These are phyloP conservation scores for Etheostoma perlongum DNA, from an alignment of 2,797 vertebrate species.

Conservation along the genomic window DNA sequence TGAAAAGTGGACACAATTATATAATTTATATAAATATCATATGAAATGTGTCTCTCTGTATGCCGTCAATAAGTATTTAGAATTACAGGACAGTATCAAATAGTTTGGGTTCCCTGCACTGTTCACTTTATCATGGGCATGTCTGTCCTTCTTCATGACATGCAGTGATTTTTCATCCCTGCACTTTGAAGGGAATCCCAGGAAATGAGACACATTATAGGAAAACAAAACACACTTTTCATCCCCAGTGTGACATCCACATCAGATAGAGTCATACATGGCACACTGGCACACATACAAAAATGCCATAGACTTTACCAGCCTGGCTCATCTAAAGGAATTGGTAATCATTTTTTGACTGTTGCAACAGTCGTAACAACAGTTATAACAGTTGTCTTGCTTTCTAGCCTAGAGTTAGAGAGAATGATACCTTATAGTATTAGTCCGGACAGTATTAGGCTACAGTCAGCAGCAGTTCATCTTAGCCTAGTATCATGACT, in stretches of 20 bases:
- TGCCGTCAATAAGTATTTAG: not conserved
- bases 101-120: not conserved
- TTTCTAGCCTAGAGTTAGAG: not conserved
- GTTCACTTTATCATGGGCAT: conserved; percentile 7
- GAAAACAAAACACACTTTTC: conserved; percentile 8
- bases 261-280: conserved; percentile 17
- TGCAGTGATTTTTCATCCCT: conserved; percentile 32
- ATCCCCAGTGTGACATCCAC: not conserved
- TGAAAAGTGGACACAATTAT: conserved; percentile 6
- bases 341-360: not conserved
- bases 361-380: no score
- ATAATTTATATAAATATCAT: conserved; percentile 1
- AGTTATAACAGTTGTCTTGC: no score
- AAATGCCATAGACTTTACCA: no score
- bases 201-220: conserved; percentile 23
- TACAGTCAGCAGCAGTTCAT: no score
- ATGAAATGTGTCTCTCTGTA: conserved; percentile 10
- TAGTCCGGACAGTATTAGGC: not conserved
- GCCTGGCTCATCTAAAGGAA: not conserved
- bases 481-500: no score
- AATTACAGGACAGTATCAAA: no score
- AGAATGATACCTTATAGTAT: not conserved
- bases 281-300: not conserved
- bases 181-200: conserved; percentile 10
- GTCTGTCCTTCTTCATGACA: conserved; percentile 41